Base-by-base conservation (phyloP, 2,888 invertebrate species). In the Deilephila porcellus region DNA sequence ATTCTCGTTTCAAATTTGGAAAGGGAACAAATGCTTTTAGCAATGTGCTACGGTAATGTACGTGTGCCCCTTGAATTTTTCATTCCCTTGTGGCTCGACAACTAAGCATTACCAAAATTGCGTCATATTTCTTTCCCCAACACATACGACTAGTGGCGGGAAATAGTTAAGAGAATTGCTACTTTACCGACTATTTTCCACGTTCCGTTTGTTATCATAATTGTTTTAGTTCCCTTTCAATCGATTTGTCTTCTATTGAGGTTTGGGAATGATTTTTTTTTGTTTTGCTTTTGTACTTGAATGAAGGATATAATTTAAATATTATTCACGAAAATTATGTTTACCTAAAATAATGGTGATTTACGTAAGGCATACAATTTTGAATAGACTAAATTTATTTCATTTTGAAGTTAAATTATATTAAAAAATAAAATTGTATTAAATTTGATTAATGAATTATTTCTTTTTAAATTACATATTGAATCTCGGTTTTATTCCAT, bases 81-180 rank as follows among this genome's bases (percentile, higher is more conserved):
- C 93, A 94, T 93, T 93, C 93, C 93, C 93, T 90, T 88, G 93
- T 91, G 92, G 90, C 93, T 89, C 91, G 93, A 93, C 93, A 93
- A 94, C 92, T 93, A 90, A 92, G 91, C 94, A 94, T 94, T 94
- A 94, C 93, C 90, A 88, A 93, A 94, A 94, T 94, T 94, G 94
- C 93, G 90, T 93, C 93, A 94, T 93, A 93, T 93, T 93, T 94
- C 93, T 93, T 93, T 90, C 88, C 90, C 83, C 85, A 88, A 88
- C 91, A 90, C 91, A 89, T 87, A 87, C 85, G 74, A 80, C 82
- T 75, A 74, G 80, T 83, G 85, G 83, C 84, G 86, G 89, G 86
- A 90, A 93, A 91, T 93, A 94, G 93, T 93, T 90, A 85, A 85
- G 85, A 83, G 88, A 87, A 90, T 90, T 88, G 90, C 86, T 86